Base-by-base conservation (phyloP, 2,797 vertebrate species). In the Prunella strophiata region DNA sequence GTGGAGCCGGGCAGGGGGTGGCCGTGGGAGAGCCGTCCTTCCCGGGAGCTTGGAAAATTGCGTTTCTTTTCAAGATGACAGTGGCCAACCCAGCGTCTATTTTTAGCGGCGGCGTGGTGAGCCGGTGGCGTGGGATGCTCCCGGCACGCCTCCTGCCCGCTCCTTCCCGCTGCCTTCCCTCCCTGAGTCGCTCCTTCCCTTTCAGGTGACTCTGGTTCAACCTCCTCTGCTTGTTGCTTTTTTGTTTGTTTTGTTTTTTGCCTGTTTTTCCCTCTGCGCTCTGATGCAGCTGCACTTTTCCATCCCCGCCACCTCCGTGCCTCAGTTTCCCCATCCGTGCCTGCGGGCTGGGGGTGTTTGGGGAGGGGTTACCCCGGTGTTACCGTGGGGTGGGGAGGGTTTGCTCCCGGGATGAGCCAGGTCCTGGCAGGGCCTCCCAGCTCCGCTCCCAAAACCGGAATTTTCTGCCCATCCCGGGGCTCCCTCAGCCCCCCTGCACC, bases 121-220 rank as follows among this genome's bases (percentile, higher is more conserved):
- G 87, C 78, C 9, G 25, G 52, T 78, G 85, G 89, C 52, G 67
- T 94, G 93, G 93, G 94, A 96, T 86, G 94, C 91, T 93, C 87
- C 85, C 9, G 59, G 83, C 88, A 85, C 47, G 50, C 83, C 84
- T 92, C 89, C 88, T 72, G 93, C 85, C 92, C 11, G 30, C 71
- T 85, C 58, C 73, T 79, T 89, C 87, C 70, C 1, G 20, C 78
- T 90, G 47, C 48, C 67, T 80, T 83, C 38, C 62, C 86, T 90
- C 14, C 7, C 52, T 6, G 27, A 82, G n/a, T 66, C 43, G 43
- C 43, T 43, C 67, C 55, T 80, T 66, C 65, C 72, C 83, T 83
- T 89, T 47, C n/a, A 38, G 70, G 88, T 93, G 85, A 50, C 88
- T 43, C 86, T 27, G 32, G 13, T 36, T 36, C 67, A 75, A 21